Base-by-base conservation (phyloP, 2,888 invertebrate species). In the Thereva nobilitata region DNA sequence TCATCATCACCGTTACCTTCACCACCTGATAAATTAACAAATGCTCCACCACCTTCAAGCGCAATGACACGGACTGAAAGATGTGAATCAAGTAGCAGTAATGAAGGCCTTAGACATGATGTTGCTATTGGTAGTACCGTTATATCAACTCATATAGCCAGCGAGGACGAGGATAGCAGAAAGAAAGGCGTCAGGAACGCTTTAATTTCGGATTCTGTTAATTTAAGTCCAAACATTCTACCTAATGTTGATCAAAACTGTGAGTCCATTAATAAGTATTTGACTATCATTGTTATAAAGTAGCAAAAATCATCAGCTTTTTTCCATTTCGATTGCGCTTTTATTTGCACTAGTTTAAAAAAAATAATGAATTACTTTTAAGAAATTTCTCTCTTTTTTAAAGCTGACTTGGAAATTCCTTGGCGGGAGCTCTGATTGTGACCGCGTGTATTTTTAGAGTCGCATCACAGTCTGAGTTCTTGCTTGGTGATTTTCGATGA, bases 381-480 rank as follows among this genome's bases (percentile, higher is more conserved):
- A 41, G 61, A 50, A 50, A 40, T 23, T 23, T 23, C 23, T 23
- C 23, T 23, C 23, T 23, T 23, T 23, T 23, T 23, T 23, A 23
- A 23, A 23, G 23, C 23, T 23, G 23, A 23, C 23, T 23, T 23
- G 23, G 23, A 23, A 23, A 67, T 70, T 71, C 71, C 73, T 81
- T 82, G 81, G 80, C 87, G 88, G 87, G 92, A 83, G 85, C 89
- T 91, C 87, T 83, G 84, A 81, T 89, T 89, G 92, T 91, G 92
- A 90, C 86, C 83, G 91, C 92, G 89, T 88, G 75, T 73, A 72
- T 70, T 72, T 64, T 67, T 68, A 56, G 12, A 52, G 37, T 87
- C 92, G 91, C 92, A 93, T 93, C 93, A 93, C 93, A 93, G 93
- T 91, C 92, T 92, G 92, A 92, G 92, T 92, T 92, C 92, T 92